Conservation (phyloP, 2,797 vertebrate species). For the Staurois parvus region DNA sequence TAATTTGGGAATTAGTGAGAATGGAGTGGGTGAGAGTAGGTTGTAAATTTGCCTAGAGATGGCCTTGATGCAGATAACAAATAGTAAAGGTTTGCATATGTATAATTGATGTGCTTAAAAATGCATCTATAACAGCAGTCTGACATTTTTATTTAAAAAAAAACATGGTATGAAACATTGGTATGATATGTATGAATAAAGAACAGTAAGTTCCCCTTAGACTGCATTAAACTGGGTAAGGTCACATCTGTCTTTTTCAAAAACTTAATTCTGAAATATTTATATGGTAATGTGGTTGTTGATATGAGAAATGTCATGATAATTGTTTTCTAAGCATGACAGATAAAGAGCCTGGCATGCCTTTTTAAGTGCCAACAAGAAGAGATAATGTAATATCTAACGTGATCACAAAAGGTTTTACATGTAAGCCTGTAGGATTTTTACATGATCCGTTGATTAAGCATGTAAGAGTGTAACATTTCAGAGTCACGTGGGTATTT, state of each 20-base stretch:
- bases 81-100: too few relatives aligned
- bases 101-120: background rate
- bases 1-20: too few relatives aligned
- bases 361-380: conserved; percentile 40
- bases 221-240: background rate
- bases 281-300: background rate
- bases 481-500: conserved; percentile 44
- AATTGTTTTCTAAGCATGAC: background rate
- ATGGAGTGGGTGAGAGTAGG: too few relatives aligned
- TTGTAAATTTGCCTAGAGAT: too few relatives aligned
- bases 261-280: background rate
- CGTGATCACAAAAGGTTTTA: conserved; percentile 51
- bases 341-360: conserved; percentile 2
- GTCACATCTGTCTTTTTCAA: background rate
- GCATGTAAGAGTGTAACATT: conserved; percentile 57
- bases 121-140: too few relatives aligned
- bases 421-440: conserved; percentile 51
- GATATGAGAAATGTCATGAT: background rate
- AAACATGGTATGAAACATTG: background rate
- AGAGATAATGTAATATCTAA: conserved; percentile 46
- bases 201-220: background rate
- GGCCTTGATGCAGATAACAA: too few relatives aligned
- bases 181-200: background rate
- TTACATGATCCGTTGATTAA: conserved; percentile 59
- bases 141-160: background rate